These are phyloP conservation scores for Harpegnathos saltator DNA, from an alignment of 1,140 invertebrate species.

Conservation along the genomic window DNA sequence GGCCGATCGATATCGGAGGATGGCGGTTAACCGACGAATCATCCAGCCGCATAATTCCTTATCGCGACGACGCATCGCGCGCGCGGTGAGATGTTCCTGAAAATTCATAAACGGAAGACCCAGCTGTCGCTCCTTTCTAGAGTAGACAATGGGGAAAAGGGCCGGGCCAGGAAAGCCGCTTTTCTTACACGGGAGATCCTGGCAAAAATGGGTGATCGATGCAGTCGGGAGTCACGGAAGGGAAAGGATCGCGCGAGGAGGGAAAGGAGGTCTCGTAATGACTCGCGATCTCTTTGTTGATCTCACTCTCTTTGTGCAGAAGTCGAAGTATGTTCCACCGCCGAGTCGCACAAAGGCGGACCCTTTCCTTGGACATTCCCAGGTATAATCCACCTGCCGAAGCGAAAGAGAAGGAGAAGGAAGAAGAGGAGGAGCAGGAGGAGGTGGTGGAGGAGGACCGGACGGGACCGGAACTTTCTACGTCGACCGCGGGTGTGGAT, in stretches of 20 bases:
- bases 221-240: slow-evolving; percentile 47
- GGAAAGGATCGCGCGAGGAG: slow-evolving; percentile 25
- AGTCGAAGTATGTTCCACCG: slow-evolving; percentile 16
- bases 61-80: slow-evolving; percentile 9
- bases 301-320: not conserved
- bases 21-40: slow-evolving; percentile 16
- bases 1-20: not conserved
- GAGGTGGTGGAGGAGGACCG: too few species aligned
- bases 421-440: slow-evolving; percentile 23
- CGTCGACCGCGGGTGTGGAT: slow-evolving; percentile 46
- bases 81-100: slow-evolving; percentile 11
- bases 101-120: slow-evolving; percentile 37
- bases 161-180: not conserved
- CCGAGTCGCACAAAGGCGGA: slow-evolving; percentile 50
- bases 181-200: slow-evolving; percentile 29
- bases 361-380: slow-evolving; percentile 58
- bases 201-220: slow-evolving; percentile 38
- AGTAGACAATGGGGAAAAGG: slow-evolving; percentile 29
- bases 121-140: not conserved
- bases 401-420: slow-evolving; percentile 18
- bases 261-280: slow-evolving; percentile 63
- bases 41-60: not conserved
- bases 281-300: slow-evolving; percentile 55
- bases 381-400: slow-evolving; percentile 1
- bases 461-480: slow-evolving; percentile 67